phyloP scores from a whole-genome alignment of 2,113 vertebrate species.

The Boleophthalmus pectinirostris region DNA sequence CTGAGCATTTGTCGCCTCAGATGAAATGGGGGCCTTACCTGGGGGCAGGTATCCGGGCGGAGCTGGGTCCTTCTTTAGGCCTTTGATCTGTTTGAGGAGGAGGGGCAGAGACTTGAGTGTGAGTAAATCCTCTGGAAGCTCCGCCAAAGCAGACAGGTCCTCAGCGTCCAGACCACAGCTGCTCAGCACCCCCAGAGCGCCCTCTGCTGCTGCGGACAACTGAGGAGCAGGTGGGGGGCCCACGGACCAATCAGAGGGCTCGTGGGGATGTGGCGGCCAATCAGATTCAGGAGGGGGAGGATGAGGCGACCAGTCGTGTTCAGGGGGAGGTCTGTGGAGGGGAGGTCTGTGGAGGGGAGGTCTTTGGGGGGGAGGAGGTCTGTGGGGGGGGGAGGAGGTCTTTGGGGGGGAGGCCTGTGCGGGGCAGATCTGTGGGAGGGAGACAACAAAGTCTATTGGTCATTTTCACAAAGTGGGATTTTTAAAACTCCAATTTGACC shows the following conservation, averaged over 20 bases:
- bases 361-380: background rate
- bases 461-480: background rate
- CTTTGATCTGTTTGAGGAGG: conserved; percentile 97
- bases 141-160: conserved; percentile 94
- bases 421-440: background rate
- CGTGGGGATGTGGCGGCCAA: background rate
- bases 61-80: conserved; percentile 76
- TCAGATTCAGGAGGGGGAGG: background rate
- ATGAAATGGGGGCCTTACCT: background rate
- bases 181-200: conserved; percentile 96
- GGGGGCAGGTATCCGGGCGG: background rate
- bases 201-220: conserved; percentile 68
- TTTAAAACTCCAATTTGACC: no score
- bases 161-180: conserved; percentile 94
- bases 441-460: background rate
- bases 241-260: background rate
- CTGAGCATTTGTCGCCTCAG: background rate
- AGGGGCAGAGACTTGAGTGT: conserved; percentile 96
- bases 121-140: conserved; percentile 96
- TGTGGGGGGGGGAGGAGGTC: background rate
- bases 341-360: background rate
- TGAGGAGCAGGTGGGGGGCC: background rate
- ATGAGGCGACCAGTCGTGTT: background rate
- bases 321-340: no score
- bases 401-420: no score